Evolutionary conservation across 2,888 invertebrate genomes (phyloP), one percentile per base, ranked within the genome.

Genomic region (Drosophila falleni): DNA sequence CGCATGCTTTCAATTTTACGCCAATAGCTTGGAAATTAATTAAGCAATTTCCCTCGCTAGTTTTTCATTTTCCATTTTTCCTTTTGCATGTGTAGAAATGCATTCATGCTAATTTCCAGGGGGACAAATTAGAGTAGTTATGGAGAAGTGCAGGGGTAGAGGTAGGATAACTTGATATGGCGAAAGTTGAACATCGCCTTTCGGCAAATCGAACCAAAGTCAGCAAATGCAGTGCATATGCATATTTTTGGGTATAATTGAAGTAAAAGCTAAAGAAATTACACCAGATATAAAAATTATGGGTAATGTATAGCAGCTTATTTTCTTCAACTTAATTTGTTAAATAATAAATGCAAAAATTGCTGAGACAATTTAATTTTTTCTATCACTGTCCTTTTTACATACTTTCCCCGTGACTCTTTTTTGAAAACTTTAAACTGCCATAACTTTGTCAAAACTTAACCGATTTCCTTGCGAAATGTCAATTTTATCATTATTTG

Each of bases 51-150:
- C 71, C 78, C 69, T 62, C 23, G 54, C 69, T 70, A 75, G 50
- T 65, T 72, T 64, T 74, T 50, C 54, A 51, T 44, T 56, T 41
- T 44, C 11, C 23, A 19, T 31, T 42, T 60, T 44, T 19, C 29
- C 46, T 29, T 41, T 61, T 42, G n/a, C 65, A 63, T 67, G 46
- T 75, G 73, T 67, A 59, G 42, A 61, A 55, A 64, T 72, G 87
- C 85, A 81, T 83, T 81, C 81, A 87, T 83, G 84, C 83, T 84
- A 84, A 87, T 87, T 87, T 74, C 62, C 50, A 47, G 37, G 23
- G 66, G 67, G 69, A 60, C 42, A 39, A 62, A 51, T 72, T 60
- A 60, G 55, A 26, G 46, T 54, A 35, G 16, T 44, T 29, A 51
- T 31, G 26, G 16, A 31, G 31, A 37, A 9, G 42, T 41, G 23